phyloP scores from a whole-genome alignment of 1,140 invertebrate genomes.

The Lepidurus arcticus region DNA sequence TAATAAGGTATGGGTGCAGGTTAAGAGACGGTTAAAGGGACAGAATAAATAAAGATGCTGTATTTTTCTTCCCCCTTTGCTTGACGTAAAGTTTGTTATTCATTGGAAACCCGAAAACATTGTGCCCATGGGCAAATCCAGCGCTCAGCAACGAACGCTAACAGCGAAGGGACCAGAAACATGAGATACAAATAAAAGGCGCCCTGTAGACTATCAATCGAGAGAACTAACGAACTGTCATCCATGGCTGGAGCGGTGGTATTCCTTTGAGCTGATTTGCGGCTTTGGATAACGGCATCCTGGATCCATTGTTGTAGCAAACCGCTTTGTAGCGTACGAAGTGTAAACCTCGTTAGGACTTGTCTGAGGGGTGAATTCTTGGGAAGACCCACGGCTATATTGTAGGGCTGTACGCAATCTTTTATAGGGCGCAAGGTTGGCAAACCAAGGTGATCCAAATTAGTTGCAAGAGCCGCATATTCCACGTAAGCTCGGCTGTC shows the following conservation, averaged over 20 bases:
- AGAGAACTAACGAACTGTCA: neutral
- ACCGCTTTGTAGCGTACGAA: neutral
- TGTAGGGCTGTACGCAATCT: neutral
- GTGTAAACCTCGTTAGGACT: neutral
- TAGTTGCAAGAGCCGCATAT: neutral
- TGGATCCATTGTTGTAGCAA: neutral
- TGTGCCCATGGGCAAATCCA: neutral
- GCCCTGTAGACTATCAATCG: neutral
- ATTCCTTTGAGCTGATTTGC: neutral
- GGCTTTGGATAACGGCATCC: neutral
- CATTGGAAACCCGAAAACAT: too few relatives aligned
- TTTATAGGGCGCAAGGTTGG: neutral
- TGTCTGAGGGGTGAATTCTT: neutral
- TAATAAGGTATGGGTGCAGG: too few relatives aligned
- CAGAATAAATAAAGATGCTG: too few relatives aligned
- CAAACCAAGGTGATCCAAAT: neutral
- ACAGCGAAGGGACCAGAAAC: neutral
- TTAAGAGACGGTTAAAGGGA: too few relatives aligned
- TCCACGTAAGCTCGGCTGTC: neutral
- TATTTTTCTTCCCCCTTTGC: too few relatives aligned
- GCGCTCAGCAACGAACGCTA: neutral
- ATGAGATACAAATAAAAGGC: neutral
- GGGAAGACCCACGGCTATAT: neutral
- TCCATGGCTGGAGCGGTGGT: neutral
- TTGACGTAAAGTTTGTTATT: too few relatives aligned